These are phyloP conservation scores for Oenanthe oenanthe DNA, from an alignment of 2,113 vertebrate species.

Conservation along the genomic window DNA sequence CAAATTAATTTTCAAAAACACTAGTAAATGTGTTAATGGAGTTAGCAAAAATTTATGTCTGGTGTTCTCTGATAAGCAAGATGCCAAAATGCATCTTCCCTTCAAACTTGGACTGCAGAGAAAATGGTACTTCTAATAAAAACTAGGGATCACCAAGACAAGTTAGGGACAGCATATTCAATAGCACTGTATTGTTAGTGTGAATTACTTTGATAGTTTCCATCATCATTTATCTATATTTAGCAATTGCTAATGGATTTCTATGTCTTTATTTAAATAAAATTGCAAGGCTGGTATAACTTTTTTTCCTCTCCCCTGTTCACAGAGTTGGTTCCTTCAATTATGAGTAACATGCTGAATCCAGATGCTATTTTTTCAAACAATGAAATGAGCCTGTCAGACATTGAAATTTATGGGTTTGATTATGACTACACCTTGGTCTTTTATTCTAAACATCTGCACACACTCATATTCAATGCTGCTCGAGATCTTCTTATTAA, in stretches of 20 bases:
- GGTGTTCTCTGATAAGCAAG: neutral
- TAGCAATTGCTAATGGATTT: neutral
- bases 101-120: neutral
- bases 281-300: neutral
- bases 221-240: neutral
- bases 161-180: neutral
- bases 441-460: constrained; percentile 94
- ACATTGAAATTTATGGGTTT: constrained; percentile 96
- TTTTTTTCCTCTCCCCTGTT: neutral
- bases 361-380: constrained; percentile 96
- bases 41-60: neutral
- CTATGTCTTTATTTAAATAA: neutral
- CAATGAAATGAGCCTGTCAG: constrained; percentile 95
- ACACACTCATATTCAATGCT: constrained; percentile 93
- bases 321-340: constrained; percentile 83
- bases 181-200: neutral
- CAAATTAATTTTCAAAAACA: neutral
- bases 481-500: constrained; percentile 93
- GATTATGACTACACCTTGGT: constrained; percentile 98
- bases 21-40: neutral
- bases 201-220: neutral
- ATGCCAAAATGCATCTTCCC: neutral
- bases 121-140: neutral
- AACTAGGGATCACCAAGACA: neutral
- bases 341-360: constrained; percentile 86